phyloP scores from a whole-genome alignment of 1,140 invertebrate species.

The Campoletis sonorensis region DNA sequence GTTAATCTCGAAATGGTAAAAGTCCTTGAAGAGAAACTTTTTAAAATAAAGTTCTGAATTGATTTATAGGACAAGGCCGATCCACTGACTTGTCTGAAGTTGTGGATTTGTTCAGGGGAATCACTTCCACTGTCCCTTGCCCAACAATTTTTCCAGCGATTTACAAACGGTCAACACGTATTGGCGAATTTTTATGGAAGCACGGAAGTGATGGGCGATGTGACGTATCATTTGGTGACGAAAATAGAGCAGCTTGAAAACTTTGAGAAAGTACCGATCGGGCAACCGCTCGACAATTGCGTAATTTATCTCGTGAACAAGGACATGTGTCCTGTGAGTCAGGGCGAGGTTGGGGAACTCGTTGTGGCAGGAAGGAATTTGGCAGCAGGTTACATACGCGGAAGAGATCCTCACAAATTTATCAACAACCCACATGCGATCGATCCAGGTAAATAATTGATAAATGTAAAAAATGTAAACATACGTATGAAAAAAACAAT shows the following conservation, averaged over 20 bases:
- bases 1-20: neutral
- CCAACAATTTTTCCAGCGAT: slow-evolving; percentile 84
- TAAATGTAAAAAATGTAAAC: neutral
- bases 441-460: slow-evolving; percentile 78
- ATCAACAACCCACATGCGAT: slow-evolving; percentile 82
- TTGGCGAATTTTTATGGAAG: slow-evolving; percentile 93
- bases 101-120: slow-evolving; percentile 92
- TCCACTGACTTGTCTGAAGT: slow-evolving; percentile 79
- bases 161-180: slow-evolving; percentile 78
- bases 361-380: slow-evolving; percentile 87
- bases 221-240: slow-evolving; percentile 81
- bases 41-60: slow-evolving; percentile 2
- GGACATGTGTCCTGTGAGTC: slow-evolving; percentile 81
- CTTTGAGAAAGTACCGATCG: slow-evolving; percentile 87
- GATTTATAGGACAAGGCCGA: slow-evolving; percentile 64
- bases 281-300: slow-evolving; percentile 86
- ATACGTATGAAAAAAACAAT: neutral
- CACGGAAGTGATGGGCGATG: slow-evolving; percentile 91
- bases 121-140: slow-evolving; percentile 82
- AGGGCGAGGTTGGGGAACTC: slow-evolving; percentile 87
- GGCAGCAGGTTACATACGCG: slow-evolving; percentile 87
- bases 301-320: slow-evolving; percentile 86
- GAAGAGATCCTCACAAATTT: slow-evolving; percentile 84
- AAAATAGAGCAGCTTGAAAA: slow-evolving; percentile 78
- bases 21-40: too few relatives aligned